phyloP scores from a whole-genome alignment of 92 coral and sea anemone species.

The Heliopora coerulea region DNA sequence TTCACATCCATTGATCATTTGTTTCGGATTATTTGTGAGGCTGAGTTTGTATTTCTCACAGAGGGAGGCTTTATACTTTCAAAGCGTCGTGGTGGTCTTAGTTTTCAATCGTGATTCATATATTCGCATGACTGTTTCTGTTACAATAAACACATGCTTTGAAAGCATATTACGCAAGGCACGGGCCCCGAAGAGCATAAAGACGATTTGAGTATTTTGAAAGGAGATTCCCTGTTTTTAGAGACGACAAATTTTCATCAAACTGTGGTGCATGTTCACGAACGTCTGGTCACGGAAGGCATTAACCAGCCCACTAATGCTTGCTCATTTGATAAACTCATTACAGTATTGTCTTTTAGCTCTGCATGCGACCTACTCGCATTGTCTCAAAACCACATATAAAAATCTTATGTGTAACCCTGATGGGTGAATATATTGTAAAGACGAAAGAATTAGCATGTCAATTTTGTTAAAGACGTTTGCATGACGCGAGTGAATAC shows the following conservation, averaged over 20 bases:
- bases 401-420: not conserved
- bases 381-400: not conserved
- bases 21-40: not conserved
- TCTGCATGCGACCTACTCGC: slow-evolving; percentile 24
- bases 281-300: not conserved
- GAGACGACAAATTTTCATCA: not conserved
- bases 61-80: slow-evolving; percentile 34
- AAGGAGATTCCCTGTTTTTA: not conserved
- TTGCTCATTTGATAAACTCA: not conserved
- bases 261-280: not conserved
- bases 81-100: slow-evolving; percentile 22
- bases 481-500: no score
- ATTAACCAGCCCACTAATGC: not conserved
- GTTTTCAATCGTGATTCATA: not conserved
- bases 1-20: not conserved
- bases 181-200: not conserved
- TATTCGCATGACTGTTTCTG: slow-evolving; percentile 3
- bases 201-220: not conserved
- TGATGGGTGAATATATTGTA: slow-evolving; percentile 19
- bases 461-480: no score
- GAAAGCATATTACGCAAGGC: not conserved
- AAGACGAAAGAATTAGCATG: no score
- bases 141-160: not conserved
- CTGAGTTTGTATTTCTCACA: not conserved
- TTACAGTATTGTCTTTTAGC: slow-evolving; percentile 18